Conservation (phyloP, 2,113 vertebrate genomes). For the Leiothrix lutea region DNA sequence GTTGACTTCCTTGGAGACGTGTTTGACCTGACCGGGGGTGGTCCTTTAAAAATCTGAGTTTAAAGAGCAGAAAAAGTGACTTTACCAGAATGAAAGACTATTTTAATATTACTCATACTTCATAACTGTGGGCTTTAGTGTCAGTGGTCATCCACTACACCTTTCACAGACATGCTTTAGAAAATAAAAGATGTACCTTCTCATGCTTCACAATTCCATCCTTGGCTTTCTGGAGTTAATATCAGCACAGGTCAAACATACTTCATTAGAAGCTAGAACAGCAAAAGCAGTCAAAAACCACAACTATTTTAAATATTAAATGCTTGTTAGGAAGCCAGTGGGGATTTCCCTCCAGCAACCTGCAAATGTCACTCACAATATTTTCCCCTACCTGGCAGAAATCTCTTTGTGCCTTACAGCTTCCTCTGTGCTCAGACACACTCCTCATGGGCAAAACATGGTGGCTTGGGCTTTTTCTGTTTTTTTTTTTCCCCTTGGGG, state of each 20-base stretch:
- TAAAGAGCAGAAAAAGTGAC: neutral
- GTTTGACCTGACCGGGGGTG: neutral
- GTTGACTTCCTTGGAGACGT: rapidly evolving
- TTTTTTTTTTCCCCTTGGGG: neutral
- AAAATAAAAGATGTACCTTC: neutral
- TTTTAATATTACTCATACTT: neutral
- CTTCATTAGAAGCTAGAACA: neutral
- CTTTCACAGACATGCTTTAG: neutral
- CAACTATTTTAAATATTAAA: neutral
- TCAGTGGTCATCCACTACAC: neutral
- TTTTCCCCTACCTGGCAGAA: neutral
- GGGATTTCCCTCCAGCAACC: neutral
- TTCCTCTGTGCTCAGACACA: rapidly evolving
- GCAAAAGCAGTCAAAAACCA: neutral
- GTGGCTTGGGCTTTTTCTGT: neutral
- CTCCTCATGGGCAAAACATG: neutral
- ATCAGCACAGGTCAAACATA: neutral
- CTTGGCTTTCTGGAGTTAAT: neutral
- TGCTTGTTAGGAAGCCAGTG: neutral
- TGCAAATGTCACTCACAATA: neutral
- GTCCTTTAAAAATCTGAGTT: neutral
- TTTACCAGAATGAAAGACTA: neutral
- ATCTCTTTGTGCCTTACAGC: neutral
- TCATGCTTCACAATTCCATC: neutral
- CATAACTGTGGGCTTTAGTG: neutral